Conservation (phyloP, 92 coral and sea anemone species). For the Porites lobata region DNA sequence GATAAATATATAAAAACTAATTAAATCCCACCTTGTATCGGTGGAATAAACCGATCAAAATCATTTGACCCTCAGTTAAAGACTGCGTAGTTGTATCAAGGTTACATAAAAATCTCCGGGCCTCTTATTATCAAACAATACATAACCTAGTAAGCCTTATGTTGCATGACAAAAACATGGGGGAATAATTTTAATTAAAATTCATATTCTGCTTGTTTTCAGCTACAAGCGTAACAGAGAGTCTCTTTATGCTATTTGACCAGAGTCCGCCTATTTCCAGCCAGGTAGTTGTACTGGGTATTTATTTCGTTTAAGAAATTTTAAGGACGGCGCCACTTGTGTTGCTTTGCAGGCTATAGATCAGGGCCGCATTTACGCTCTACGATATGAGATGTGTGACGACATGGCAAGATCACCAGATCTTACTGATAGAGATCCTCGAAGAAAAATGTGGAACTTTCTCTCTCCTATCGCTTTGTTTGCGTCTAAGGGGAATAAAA, state of each 20-base stretch:
- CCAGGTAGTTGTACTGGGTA: no score
- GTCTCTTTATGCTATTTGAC: no score
- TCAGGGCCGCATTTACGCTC: conserved; percentile 53
- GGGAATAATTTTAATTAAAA: no score
- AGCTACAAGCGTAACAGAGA: no score
- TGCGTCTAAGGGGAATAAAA: conserved; percentile 37
- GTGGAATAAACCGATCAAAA: no score
- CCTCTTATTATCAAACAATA: no score
- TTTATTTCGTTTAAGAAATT: background rate
- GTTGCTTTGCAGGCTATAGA: conserved; percentile 54
- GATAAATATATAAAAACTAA: no score
- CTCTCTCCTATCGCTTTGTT: conserved; percentile 80
- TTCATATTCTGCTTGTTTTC: no score
- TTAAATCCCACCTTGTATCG: no score
- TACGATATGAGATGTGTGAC: conserved; percentile 68
- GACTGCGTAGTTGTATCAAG: background rate
- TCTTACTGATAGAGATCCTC: conserved; percentile 61
- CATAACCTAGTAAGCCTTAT: conserved; percentile 29
- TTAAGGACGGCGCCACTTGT: background rate
- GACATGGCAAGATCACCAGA: conserved; percentile 55
- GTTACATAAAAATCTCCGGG: no score
- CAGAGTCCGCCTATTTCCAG: no score
- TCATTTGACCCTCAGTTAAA: no score
- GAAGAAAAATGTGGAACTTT: conserved; percentile 58
- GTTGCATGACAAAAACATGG: conserved; percentile 47